phyloP scores from a whole-genome alignment of 2,113 vertebrate species.

The Rhinoptilus africanus region DNA sequence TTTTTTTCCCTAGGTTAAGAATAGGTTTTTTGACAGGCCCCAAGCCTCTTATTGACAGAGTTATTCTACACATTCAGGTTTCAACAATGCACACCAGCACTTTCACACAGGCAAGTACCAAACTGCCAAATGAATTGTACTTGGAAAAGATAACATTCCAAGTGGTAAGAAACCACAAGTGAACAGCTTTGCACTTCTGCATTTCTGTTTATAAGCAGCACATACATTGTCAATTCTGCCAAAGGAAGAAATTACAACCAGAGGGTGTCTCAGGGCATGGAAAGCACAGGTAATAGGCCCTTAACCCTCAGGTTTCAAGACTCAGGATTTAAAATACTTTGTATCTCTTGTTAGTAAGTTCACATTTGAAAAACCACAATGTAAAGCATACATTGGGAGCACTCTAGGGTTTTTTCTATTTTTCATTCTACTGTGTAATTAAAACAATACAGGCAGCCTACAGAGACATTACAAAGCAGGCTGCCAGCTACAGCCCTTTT shows the following conservation, averaged over 20 bases:
- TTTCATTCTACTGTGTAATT: not conserved
- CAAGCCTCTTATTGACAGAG: conserved; percentile 84
- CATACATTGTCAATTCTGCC: not conserved
- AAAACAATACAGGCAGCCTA: not conserved
- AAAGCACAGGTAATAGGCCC: not conserved
- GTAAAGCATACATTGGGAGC: not conserved
- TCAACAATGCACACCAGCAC: conserved; percentile 90
- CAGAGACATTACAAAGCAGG: not conserved
- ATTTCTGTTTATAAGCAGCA: not conserved
- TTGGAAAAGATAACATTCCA: not conserved
- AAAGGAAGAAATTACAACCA: not conserved
- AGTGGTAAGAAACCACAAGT: not conserved
- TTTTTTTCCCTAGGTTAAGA: conserved; percentile 77
- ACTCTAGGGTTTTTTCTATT: not conserved
- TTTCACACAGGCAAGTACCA: conserved; percentile 86
- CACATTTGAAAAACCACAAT: not conserved
- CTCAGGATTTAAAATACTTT: not conserved
- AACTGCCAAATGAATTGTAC: not conserved
- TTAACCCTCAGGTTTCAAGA: not conserved
- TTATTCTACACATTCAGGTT: conserved; percentile 89
- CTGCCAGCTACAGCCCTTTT: not conserved
- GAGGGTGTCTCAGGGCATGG: not conserved
- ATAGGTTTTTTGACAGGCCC: conserved; percentile 92
- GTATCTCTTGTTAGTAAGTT: not conserved
- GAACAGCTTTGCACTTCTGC: not conserved